Evolutionary conservation across 2,797 vertebrate species (phyloP).

Genomic region (Bradypus variegatus): DNA sequence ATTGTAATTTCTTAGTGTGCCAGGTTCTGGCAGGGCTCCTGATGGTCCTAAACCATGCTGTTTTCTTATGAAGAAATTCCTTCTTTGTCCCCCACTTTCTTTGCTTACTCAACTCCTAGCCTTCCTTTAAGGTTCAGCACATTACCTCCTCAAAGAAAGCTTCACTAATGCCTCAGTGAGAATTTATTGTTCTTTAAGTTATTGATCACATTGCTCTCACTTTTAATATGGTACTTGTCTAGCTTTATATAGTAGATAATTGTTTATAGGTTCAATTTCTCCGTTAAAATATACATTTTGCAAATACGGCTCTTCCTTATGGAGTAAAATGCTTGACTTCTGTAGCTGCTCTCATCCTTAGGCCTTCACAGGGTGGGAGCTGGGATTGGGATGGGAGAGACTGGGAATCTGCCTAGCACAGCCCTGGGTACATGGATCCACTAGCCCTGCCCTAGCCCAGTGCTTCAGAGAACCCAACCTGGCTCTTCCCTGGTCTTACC

Average conservation of each 20-base stretch:
- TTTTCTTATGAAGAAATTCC: not conserved
- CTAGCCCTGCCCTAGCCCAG: not conserved
- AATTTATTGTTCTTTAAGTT: not conserved
- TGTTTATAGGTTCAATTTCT: not conserved
- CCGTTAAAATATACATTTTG: not conserved
- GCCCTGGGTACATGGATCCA: not conserved
- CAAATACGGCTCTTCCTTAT: not conserved
- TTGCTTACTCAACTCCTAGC: not conserved
- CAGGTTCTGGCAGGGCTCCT: not conserved
- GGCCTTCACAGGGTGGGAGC: not conserved
- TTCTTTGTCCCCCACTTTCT: not conserved
- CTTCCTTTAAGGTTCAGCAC: not conserved
- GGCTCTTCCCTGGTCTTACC: not conserved
- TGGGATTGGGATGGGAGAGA: not conserved
- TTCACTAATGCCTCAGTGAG: not conserved
- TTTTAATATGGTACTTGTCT: not conserved
- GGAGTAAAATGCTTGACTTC: not conserved
- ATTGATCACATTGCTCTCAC: not conserved
- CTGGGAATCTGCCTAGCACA: not conserved
- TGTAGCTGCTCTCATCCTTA: not conserved
- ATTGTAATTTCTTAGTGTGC: not conserved
- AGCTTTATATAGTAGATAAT: not conserved
- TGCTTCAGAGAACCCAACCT: not conserved
- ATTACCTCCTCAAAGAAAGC: not conserved
- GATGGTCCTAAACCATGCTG: not conserved